These are phyloP conservation scores for Heliconius congener DNA, from an alignment of 1,140 invertebrate genomes.

Conservation along the genomic window DNA sequence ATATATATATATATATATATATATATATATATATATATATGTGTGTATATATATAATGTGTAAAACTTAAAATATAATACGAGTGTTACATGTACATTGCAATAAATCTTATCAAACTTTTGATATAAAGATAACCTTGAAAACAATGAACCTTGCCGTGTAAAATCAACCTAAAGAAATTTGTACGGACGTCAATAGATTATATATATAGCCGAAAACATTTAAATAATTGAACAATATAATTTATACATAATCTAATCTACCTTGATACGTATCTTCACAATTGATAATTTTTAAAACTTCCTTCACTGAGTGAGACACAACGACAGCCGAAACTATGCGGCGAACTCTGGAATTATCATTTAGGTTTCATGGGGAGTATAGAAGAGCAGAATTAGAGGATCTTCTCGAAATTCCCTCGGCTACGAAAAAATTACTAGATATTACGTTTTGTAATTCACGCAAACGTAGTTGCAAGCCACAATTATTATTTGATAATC, in stretches of 20 bases:
- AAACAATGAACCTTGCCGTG: conserved; percentile 13
- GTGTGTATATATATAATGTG: too few relatives aligned
- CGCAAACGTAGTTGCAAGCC: too few relatives aligned
- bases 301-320: too few relatives aligned
- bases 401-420: too few relatives aligned
- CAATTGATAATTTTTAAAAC: neutral
- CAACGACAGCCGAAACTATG: too few relatives aligned
- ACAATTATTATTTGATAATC: neutral
- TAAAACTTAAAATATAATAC: neutral
- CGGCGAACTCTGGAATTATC: too few relatives aligned
- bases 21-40: too few relatives aligned
- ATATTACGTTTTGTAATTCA: too few relatives aligned
- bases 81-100: neutral
- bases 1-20: too few relatives aligned
- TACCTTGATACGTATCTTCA: neutral
- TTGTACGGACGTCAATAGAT: conserved; percentile 8
- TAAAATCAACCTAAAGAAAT: conserved; percentile 16
- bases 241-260: neutral
- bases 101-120: conserved; percentile 13
- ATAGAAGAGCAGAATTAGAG: too few relatives aligned
- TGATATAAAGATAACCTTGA: conserved; percentile 27
- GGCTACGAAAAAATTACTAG: too few relatives aligned
- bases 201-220: neutral
- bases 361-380: too few relatives aligned
- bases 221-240: neutral